phyloP scores from a whole-genome alignment of 2,888 invertebrate genomes.

The Caenorhabditis angaria region DNA sequence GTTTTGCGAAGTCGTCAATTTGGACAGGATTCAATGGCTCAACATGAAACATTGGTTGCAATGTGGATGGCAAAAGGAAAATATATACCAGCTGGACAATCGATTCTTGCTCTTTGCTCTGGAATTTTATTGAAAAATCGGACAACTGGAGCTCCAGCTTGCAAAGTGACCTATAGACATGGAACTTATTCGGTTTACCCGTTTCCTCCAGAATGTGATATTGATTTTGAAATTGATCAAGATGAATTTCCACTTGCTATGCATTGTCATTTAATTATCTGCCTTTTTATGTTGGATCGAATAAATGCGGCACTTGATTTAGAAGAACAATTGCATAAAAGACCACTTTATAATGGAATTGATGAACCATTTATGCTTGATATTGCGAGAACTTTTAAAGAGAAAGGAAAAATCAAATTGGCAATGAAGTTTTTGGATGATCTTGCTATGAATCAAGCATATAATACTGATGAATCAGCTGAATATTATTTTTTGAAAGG shows the following conservation, averaged over 20 bases:
- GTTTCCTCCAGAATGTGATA: conserved; percentile 49
- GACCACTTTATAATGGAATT: conserved; percentile 42
- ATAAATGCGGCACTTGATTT: conserved; percentile 20
- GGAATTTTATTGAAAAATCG: conserved; percentile 34
- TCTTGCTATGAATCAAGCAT: conserved; percentile 1
- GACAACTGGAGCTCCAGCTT: conserved; percentile 17
- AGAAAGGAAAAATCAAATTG: conserved; percentile 16
- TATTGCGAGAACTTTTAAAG: conserved; percentile 50
- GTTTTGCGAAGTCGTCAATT: conserved; percentile 63
- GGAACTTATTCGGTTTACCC: conserved; percentile 57
- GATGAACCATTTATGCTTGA: conserved; percentile 52
- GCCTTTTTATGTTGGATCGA: conserved; percentile 20
- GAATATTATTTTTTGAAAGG: conserved; percentile 38
- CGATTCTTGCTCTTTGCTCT: conserved; percentile 60
- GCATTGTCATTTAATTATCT: conserved; percentile 36
- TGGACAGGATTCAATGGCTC: conserved; percentile 39
- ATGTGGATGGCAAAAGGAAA: conserved; percentile 43
- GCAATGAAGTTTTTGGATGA: conserved; percentile 25
- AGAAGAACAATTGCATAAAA: conserved; percentile 16
- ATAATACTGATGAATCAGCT: conserved; percentile 13
- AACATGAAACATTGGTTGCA: conserved; percentile 60
- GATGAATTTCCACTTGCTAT: conserved; percentile 26
- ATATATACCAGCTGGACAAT: conserved; percentile 58
- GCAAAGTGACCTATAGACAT: conserved; percentile 40
- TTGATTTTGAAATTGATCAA: conserved; percentile 33